Evolutionary conservation across 2,888 invertebrate genomes (phyloP).

Genomic region (Drosophila kanekoi): DNA sequence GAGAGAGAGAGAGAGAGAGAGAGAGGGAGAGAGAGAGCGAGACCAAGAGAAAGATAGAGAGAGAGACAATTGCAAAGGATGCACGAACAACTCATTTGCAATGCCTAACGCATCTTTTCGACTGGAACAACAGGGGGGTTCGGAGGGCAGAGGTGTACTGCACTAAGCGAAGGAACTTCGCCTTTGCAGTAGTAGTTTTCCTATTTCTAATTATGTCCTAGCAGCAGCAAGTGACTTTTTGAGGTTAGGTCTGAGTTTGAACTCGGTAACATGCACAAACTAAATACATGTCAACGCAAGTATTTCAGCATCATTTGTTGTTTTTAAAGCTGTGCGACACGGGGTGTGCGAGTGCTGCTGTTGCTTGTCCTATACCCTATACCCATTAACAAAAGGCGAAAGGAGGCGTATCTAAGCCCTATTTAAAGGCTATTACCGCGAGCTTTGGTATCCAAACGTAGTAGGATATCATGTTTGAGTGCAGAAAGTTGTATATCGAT

Average conservation of each 20-base stretch:
- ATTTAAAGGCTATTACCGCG: no score
- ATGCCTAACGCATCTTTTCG: constrained; percentile 56
- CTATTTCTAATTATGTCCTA: constrained; percentile 70
- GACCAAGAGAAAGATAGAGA: background rate
- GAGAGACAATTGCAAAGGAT: constrained; percentile 40
- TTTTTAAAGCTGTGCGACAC: constrained; percentile 10
- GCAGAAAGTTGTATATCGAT: no score
- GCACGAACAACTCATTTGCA: constrained; percentile 56
- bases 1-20: constrained; percentile 2
- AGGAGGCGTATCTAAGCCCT: background rate
- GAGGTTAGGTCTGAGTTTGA: constrained; percentile 48
- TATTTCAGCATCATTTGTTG: constrained; percentile 57
- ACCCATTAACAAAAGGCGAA: background rate
- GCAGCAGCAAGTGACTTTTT: constrained; percentile 59
- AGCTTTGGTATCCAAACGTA: no score
- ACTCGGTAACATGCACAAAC: constrained; percentile 1
- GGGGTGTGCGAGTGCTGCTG: background rate
- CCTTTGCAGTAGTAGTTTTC: constrained; percentile 62
- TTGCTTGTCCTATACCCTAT: background rate
- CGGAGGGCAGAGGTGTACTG: background rate
- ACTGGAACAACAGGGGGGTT: background rate
- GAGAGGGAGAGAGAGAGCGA: constrained; percentile 11
- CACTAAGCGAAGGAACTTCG: constrained; percentile 41
- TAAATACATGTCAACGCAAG: constrained; percentile 10
- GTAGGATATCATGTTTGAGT: no score